Conservation (phyloP, 2,888 invertebrate species). For the Habroteleia sp. region DNA sequence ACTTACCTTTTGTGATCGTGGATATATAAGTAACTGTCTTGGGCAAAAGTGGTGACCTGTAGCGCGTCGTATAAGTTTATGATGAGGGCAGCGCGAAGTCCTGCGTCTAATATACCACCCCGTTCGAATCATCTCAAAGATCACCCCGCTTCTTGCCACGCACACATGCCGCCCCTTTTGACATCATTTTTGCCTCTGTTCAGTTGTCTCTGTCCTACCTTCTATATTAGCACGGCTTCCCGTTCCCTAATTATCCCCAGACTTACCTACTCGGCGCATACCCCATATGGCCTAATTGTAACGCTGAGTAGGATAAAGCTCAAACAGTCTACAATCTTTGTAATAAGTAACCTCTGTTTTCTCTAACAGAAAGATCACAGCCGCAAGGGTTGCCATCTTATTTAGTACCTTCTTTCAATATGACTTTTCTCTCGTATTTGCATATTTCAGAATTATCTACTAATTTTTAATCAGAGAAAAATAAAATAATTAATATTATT, state of each 20-base stretch:
- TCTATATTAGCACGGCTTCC: constrained; percentile 28
- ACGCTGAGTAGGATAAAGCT: constrained; percentile 64
- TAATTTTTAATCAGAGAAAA: too few species aligned
- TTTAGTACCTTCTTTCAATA: constrained; percentile 26
- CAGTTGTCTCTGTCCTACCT: constrained; percentile 60
- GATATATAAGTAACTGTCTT: too few species aligned
- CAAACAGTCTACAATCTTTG: constrained; percentile 74
- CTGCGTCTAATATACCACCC: constrained; percentile 76
- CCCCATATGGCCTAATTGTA: constrained; percentile 69
- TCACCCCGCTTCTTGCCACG: constrained; percentile 57
- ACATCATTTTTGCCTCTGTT: constrained; percentile 36
- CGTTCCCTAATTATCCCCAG: constrained; percentile 26
- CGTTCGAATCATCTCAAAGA: constrained; percentile 71
- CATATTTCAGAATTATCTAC: too few species aligned
- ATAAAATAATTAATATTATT: too few species aligned
- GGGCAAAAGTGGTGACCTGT: constrained; percentile 65
- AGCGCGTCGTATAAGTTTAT: constrained; percentile 72
- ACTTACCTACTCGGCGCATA: constrained; percentile 35
- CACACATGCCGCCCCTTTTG: constrained; percentile 62
- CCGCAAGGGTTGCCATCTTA: constrained; percentile 30
- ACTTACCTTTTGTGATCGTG: too few species aligned
- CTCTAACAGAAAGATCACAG: constrained; percentile 27
- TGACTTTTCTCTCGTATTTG: too few species aligned
- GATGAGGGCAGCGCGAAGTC: constrained; percentile 73
- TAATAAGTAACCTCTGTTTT: constrained; percentile 68